Evolutionary conservation across 2,888 invertebrate species (phyloP).

Genomic region (Lasioglossum vierecki): DNA sequence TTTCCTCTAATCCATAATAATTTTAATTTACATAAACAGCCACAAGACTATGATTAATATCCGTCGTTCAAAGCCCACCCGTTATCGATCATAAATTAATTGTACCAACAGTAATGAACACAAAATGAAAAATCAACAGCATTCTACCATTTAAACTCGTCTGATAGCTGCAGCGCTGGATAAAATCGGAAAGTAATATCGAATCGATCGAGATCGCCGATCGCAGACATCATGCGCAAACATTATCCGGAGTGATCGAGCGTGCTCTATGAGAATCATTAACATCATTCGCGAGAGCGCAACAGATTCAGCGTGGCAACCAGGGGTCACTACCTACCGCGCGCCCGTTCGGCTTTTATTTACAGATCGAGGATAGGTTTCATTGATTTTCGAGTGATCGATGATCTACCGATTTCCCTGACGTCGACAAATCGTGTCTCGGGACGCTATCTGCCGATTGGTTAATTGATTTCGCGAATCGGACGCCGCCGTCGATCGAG

Average conservation of each 20-base stretch:
- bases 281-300: conserved; percentile 43
- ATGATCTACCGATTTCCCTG: conserved; percentile 59
- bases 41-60: not conserved
- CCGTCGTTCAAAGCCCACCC: not conserved
- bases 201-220: not conserved
- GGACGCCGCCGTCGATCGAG: conserved; percentile 46
- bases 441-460: conserved; percentile 52
- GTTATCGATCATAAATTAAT: not conserved
- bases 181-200: conserved; percentile 23
- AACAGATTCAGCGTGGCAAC: conserved; percentile 4
- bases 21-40: not conserved
- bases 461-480: conserved; percentile 60
- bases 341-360: conserved; percentile 45
- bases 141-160: not conserved
- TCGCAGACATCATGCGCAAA: conserved; percentile 40
- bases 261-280: conserved; percentile 55
- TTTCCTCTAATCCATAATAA: not conserved
- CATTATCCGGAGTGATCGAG: conserved; percentile 31
- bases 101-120: not conserved
- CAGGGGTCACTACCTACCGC: conserved; percentile 27
- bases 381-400: conserved; percentile 59
- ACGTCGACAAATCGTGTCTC: conserved; percentile 62
- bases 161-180: not conserved
- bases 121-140: not conserved
- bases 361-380: conserved; percentile 21